A percentile compares a stretch with the other conserved stretches of the same genome.
phyloP scores from a whole-genome alignment of 2,797 vertebrate species.

The Gymnoscopelus braueri region DNA sequence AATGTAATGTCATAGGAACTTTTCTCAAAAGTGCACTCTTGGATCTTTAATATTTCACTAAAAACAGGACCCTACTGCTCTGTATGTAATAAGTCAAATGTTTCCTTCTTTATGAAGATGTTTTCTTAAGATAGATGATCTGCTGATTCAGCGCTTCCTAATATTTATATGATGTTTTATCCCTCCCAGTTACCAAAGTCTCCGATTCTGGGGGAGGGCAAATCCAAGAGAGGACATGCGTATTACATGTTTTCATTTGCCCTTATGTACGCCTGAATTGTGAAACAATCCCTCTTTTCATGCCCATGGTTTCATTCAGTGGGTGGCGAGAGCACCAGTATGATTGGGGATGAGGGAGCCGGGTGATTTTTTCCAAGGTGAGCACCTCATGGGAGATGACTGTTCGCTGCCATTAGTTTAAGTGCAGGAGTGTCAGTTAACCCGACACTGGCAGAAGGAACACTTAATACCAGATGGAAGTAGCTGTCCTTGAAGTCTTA shows the following conservation, averaged over 20 bases:
- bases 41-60: conserved; percentile 20
- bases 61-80: conserved; percentile 14
- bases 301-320: conserved; percentile 75
- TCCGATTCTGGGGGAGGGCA: conserved; percentile 66
- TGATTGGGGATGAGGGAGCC: conserved; percentile 81
- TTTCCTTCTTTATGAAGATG: conserved; percentile 45
- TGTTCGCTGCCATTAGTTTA: conserved; percentile 80
- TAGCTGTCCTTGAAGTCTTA: conserved; percentile 83
- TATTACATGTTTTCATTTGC: conserved; percentile 79
- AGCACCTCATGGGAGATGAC: conserved; percentile 81
- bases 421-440: conserved; percentile 82
- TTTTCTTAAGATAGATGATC: conserved; percentile 27
- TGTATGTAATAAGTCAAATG: conserved; percentile 2
- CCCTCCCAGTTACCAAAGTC: conserved; percentile 62
- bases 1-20: background rate
- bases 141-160: conserved; percentile 58
- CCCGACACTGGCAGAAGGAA: conserved; percentile 78
- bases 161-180: conserved; percentile 50
- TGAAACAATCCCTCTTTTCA: conserved; percentile 83
- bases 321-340: conserved; percentile 78
- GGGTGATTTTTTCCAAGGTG: conserved; percentile 80
- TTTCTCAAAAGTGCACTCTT: background rate
- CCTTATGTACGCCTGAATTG: conserved; percentile 67
- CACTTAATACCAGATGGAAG: conserved; percentile 82
- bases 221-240: conserved; percentile 74